phyloP scores from a whole-genome alignment of 2,888 invertebrate genomes.

The Linyphia triangularis region DNA sequence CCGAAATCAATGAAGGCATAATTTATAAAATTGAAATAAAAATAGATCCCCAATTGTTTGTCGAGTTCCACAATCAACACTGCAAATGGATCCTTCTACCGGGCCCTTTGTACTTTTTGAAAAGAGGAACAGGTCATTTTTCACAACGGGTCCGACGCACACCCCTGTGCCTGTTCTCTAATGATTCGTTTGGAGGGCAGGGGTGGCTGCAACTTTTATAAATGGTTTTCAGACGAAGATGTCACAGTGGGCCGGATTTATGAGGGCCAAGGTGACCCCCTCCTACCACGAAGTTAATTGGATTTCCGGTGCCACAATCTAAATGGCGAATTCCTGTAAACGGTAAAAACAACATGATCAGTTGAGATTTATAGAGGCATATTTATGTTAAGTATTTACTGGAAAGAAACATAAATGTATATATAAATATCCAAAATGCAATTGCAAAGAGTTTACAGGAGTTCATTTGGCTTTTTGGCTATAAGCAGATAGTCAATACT shows the following conservation, averaged over 20 bases:
- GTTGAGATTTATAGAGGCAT: no score
- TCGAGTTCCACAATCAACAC: background rate
- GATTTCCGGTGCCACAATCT: background rate
- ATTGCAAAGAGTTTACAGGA: no score
- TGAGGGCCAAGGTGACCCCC: background rate
- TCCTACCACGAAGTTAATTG: background rate
- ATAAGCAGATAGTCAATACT: no score
- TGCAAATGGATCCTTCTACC: background rate
- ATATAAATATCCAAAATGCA: no score
- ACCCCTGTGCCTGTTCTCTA: background rate
- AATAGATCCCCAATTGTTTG: background rate
- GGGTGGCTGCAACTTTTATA: background rate
- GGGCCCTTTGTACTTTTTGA: background rate
- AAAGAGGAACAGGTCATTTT: background rate
- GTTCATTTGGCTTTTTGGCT: no score
- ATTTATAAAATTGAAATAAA: slow-evolving; percentile 3
- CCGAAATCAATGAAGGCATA: background rate
- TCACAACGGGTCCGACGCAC: background rate
- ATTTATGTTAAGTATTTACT: no score
- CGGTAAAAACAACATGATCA: no score
- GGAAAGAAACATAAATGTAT: no score
- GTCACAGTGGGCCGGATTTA: background rate
- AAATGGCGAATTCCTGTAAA: background rate
- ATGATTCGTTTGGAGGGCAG: background rate
- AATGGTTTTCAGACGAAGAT: slow-evolving; percentile 3